phyloP scores from a whole-genome alignment of 2,888 invertebrate species.

The Ormyrus pomaceus region DNA sequence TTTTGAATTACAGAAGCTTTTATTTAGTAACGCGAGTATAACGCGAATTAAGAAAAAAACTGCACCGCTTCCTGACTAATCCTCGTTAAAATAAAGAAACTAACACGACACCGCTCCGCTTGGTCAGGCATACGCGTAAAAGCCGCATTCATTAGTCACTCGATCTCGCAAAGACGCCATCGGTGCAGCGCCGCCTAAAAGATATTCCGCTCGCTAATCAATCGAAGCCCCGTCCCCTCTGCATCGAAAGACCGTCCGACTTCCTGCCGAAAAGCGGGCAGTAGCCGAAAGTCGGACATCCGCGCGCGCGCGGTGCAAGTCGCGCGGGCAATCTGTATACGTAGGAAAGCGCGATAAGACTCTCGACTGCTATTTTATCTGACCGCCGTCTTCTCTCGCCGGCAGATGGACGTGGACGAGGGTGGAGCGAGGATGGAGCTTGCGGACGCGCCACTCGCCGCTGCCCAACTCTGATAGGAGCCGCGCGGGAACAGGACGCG shows the following conservation, averaged over 20 bases:
- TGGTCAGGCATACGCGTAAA: background rate
- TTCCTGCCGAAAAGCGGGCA: too few species aligned
- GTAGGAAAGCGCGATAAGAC: background rate
- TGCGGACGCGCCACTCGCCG: slow-evolving; percentile 23
- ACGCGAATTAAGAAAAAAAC: too few species aligned
- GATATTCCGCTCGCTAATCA: background rate
- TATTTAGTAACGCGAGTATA: too few species aligned
- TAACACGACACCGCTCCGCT: too few species aligned
- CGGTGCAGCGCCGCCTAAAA: too few species aligned
- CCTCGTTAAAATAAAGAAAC: too few species aligned
- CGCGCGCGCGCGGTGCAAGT: too few species aligned
- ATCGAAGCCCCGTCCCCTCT: background rate
- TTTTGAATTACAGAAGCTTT: too few species aligned
- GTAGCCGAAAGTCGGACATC: too few species aligned
- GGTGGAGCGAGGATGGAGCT: background rate
- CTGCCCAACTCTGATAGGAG: background rate
- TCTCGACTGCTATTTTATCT: slow-evolving; percentile 4
- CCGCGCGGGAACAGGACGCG: background rate
- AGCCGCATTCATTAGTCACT: slow-evolving; percentile 11
- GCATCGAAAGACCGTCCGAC: background rate
- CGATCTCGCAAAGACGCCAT: background rate
- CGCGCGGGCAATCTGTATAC: too few species aligned
- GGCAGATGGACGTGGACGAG: slow-evolving; percentile 31
- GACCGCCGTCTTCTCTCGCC: background rate
- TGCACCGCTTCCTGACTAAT: too few species aligned